A percentile compares a stretch with the other conserved stretches of the same genome.
These are phyloP conservation scores for Argyresthia goedartella DNA, from an alignment of 2,888 invertebrate genomes.

Conservation along the genomic window DNA sequence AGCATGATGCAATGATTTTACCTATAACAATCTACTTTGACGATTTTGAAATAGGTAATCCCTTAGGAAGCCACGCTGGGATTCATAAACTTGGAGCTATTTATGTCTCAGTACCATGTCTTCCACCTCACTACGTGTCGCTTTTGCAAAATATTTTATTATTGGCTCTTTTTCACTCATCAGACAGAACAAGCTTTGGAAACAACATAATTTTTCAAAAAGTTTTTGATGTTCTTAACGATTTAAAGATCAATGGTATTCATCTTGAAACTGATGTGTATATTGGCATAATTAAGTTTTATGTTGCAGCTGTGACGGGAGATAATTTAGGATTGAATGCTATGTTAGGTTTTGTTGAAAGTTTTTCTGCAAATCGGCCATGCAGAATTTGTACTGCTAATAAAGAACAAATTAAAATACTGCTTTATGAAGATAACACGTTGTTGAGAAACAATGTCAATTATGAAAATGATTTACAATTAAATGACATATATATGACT, in stretches of 20 bases:
- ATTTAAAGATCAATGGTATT: neutral
- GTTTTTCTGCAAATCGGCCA: conserved; percentile 7
- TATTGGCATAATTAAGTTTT: conserved; percentile 4
- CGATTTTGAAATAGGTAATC: conserved; percentile 5
- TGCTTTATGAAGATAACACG: neutral
- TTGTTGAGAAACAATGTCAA: neutral
- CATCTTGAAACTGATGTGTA: neutral
- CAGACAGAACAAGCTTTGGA: conserved; percentile 5
- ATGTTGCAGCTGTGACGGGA: conserved; percentile 8
- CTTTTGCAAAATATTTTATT: neutral
- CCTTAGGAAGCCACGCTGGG: conserved; percentile 5
- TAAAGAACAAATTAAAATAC: conserved; percentile 4
- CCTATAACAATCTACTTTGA: neutral
- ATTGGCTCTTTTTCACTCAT: conserved; percentile 6
- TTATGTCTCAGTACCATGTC: neutral
- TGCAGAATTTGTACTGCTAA: conserved; percentile 14
- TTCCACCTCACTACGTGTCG: conserved; percentile 2
- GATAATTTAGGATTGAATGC: conserved; percentile 10
- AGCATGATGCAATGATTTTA: neutral
- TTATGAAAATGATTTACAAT: neutral
- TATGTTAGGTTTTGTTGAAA: conserved; percentile 11
- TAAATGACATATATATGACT: neutral
- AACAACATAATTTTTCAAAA: conserved; percentile 5
- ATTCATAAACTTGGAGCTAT: conserved; percentile 5
- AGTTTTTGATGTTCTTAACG: conserved; percentile 7